Conservation (phyloP, 2,113 vertebrate genomes). For the Aldabrachelys gigantea region DNA sequence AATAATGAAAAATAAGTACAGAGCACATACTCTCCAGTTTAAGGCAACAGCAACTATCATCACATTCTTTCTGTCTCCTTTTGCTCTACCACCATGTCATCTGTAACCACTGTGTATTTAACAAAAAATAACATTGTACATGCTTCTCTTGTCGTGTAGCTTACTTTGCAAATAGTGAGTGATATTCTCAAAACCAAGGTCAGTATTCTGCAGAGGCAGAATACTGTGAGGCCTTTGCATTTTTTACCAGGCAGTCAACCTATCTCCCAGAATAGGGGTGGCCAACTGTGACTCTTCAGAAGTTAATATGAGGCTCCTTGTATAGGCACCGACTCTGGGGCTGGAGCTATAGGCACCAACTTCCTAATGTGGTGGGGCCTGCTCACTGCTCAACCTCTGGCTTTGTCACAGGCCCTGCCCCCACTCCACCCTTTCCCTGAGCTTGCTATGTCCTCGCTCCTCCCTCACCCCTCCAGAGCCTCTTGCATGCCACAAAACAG, state of each 20-base stretch:
- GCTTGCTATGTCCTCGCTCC: too few relatives aligned
- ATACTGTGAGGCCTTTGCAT: not conserved
- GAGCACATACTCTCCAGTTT: not conserved
- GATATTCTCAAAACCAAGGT: not conserved
- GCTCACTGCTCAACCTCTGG: too few relatives aligned
- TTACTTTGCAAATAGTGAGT: not conserved
- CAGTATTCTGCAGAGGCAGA: not conserved
- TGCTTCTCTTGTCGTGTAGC: not conserved
- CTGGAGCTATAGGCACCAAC: too few relatives aligned
- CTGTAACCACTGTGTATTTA: not conserved
- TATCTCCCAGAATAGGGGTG: not conserved
- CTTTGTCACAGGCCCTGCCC: too few relatives aligned
- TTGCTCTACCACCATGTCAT: fast-evolving
- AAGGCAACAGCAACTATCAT: not conserved
- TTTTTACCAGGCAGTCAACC: not conserved
- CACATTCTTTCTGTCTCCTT: not conserved
- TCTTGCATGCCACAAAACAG: too few relatives aligned
- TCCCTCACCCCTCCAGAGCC: too few relatives aligned
- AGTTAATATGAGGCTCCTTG: too few relatives aligned
- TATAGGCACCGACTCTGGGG: too few relatives aligned
- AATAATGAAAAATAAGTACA: not conserved
- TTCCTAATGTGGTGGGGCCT: too few relatives aligned
- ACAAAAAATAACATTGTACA: not conserved
- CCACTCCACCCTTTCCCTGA: too few relatives aligned
- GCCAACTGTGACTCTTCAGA: too few relatives aligned